Evolutionary conservation across 2,888 invertebrate genomes (phyloP).

Genomic region (Meliscaeva auricollis): DNA sequence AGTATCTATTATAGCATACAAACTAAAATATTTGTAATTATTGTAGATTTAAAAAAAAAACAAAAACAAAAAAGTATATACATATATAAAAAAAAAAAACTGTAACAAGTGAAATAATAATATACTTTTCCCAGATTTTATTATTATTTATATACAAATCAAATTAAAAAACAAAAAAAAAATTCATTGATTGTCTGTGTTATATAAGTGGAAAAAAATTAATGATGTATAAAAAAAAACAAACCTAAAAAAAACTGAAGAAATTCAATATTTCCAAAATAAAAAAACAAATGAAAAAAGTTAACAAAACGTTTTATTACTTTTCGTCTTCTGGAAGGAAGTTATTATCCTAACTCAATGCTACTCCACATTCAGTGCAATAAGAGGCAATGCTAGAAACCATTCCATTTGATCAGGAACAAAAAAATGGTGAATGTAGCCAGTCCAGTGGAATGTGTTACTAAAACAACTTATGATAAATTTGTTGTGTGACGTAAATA

Average conservation of each 20-base stretch:
- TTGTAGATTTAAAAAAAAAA: slow-evolving; percentile 72
- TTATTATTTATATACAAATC: slow-evolving; percentile 76
- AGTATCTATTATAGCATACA: slow-evolving; percentile 70
- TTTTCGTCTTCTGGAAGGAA: too few relatives aligned
- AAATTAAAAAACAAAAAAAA: slow-evolving; percentile 60
- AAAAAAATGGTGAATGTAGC: too few relatives aligned
- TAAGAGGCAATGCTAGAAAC: too few relatives aligned
- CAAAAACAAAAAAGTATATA: slow-evolving; percentile 58
- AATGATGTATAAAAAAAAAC: slow-evolving; percentile 67
- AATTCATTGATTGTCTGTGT: slow-evolving; percentile 78
- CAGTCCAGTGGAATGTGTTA: too few relatives aligned
- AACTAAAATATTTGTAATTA: slow-evolving; percentile 71
- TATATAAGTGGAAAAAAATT: slow-evolving; percentile 74
- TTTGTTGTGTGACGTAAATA: too few relatives aligned
- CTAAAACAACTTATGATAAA: too few relatives aligned
- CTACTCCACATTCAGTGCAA: too few relatives aligned
- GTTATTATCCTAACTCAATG: too few relatives aligned
- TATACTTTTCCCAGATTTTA: slow-evolving; percentile 75
- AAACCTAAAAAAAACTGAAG: slow-evolving; percentile 73
- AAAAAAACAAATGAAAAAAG: slow-evolving; percentile 72
- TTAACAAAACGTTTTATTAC: background rate
- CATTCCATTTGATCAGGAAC: too few relatives aligned
- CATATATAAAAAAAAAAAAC: slow-evolving; percentile 46
- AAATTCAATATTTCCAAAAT: slow-evolving; percentile 75
- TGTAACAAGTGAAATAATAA: slow-evolving; percentile 62